Percentiles rank a stretch among this genome's conserved stretches.
Conservation (phyloP, 2,797 vertebrate species). For the Decapterus maruadsi region DNA sequence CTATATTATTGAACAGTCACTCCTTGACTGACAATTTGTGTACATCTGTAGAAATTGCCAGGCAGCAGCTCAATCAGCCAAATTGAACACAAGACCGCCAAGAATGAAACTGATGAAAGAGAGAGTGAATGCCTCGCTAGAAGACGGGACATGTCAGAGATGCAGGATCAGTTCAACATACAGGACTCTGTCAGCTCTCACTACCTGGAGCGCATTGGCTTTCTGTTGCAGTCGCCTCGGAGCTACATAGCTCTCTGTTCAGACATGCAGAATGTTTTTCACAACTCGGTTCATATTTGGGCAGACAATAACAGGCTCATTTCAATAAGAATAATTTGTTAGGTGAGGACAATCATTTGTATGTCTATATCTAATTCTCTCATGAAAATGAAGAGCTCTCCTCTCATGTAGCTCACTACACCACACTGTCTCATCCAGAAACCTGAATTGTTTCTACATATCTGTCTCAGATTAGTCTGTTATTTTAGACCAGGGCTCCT, state of each 20-base stretch:
- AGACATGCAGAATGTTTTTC: constrained; percentile 67
- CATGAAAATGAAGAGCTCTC: constrained; percentile 27
- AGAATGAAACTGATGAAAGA: constrained; percentile 57
- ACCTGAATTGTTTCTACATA: constrained; percentile 37
- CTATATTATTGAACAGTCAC: constrained; percentile 69
- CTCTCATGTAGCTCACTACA: constrained; percentile 38
- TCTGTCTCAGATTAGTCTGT: constrained; percentile 65
- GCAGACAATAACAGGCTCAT: constrained; percentile 37
- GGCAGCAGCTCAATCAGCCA: constrained; percentile 57
- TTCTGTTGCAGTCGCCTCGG: constrained; percentile 58
- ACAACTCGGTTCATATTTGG: constrained; percentile 53
- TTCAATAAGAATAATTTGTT: constrained; percentile 2
- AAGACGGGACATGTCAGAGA: constrained; percentile 54
- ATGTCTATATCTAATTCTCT: constrained; percentile 10
- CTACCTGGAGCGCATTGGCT: constrained; percentile 44
- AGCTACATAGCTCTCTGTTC: constrained; percentile 62
- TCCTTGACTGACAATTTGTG: constrained; percentile 72
- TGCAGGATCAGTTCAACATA: constrained; percentile 57
- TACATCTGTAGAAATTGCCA: constrained; percentile 64
- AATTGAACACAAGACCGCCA: constrained; percentile 44
- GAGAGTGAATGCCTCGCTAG: constrained; percentile 48
- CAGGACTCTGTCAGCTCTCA: constrained; percentile 61
- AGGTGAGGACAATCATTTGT: not conserved
- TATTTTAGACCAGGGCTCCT: constrained; percentile 67
- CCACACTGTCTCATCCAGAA: constrained; percentile 37